Conservation (phyloP, 2,888 invertebrate species). For the Erebia epiphron region DNA sequence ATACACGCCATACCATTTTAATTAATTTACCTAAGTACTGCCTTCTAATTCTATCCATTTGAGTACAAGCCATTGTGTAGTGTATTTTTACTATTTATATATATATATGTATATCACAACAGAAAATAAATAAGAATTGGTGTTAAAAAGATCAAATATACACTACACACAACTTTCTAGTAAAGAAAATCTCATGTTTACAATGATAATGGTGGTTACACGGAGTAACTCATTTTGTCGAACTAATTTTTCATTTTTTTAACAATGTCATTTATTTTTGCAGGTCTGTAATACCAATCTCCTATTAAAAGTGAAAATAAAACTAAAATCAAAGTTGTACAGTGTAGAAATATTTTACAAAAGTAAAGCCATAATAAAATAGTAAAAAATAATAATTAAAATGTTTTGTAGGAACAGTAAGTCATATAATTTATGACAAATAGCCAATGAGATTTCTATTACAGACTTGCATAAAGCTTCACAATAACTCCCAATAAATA, state of each 20-base stretch:
- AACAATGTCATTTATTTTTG: constrained; percentile 1
- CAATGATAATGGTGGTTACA: constrained; percentile 5
- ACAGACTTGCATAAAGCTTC: constrained; percentile 28
- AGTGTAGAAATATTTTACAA: too few relatives aligned
- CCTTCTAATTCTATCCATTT: constrained; percentile 38
- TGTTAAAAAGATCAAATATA: constrained; percentile 7
- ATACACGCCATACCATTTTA: constrained; percentile 42
- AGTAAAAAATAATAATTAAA: background rate
- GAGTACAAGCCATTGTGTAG: constrained; percentile 16
- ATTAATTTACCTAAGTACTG: constrained; percentile 66
- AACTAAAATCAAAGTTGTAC: background rate
- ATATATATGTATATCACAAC: constrained; percentile 3
- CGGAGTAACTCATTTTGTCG: constrained; percentile 9
- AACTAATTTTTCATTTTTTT: constrained; percentile 14
- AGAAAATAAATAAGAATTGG: constrained; percentile 14
- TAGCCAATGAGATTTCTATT: constrained; percentile 4
- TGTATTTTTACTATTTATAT: constrained; percentile 12
- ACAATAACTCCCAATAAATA: constrained; percentile 38
- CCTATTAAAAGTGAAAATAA: background rate
- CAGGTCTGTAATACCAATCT: constrained; percentile 12
- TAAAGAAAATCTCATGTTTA: constrained; percentile 17
- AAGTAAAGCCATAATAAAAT: background rate
- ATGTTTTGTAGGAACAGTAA: background rate
- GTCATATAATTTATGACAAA: background rate
- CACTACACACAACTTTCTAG: constrained; percentile 21